A percentile compares a stretch with the other conserved stretches of the same genome.
Evolutionary conservation across 2,797 vertebrate species (phyloP).

Genomic region (Siniperca scherzeri): DNA sequence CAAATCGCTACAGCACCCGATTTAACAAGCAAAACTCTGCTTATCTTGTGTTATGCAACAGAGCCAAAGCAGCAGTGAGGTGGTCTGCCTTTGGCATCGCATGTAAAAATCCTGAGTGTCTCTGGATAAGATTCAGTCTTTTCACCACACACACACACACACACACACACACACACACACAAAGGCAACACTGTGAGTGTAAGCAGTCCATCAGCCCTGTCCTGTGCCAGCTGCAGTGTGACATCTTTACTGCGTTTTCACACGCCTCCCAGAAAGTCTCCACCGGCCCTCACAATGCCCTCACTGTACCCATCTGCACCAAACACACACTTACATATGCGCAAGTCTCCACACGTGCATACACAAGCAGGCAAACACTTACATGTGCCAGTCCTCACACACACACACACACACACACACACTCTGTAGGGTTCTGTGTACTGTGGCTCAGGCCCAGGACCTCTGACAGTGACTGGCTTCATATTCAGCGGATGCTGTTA

Average conservation of each 20-base stretch:
- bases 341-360: conserved; percentile 40
- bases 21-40: conserved; percentile 18
- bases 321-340: conserved; percentile 59
- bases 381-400: conserved; percentile 48
- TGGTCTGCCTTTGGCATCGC: conserved; percentile 19
- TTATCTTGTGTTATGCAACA: conserved; percentile 48
- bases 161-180: conserved; percentile 44
- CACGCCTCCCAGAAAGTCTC: conserved; percentile 72
- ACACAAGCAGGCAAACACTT: conserved; percentile 55
- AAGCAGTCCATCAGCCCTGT: conserved; percentile 71
- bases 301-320: conserved; percentile 73
- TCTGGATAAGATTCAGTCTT: conserved; percentile 40
- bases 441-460: conserved; percentile 64
- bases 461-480: conserved; percentile 61
- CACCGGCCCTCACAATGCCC: conserved; percentile 71
- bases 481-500: conserved; percentile 64
- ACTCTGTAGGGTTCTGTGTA: conserved; percentile 54
- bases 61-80: conserved; percentile 39
- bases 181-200: conserved; percentile 61
- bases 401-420: conserved; percentile 33
- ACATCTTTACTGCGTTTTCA: conserved; percentile 84
- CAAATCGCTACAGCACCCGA: neutral
- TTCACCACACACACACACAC: conserved; percentile 35
- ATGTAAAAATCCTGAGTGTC: conserved; percentile 21
- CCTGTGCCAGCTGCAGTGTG: conserved; percentile 76